A percentile compares a stretch with the other conserved stretches of the same genome.
These are phyloP conservation scores for Hyles lineata DNA, from an alignment of 2,888 invertebrate species.

Conservation along the genomic window DNA sequence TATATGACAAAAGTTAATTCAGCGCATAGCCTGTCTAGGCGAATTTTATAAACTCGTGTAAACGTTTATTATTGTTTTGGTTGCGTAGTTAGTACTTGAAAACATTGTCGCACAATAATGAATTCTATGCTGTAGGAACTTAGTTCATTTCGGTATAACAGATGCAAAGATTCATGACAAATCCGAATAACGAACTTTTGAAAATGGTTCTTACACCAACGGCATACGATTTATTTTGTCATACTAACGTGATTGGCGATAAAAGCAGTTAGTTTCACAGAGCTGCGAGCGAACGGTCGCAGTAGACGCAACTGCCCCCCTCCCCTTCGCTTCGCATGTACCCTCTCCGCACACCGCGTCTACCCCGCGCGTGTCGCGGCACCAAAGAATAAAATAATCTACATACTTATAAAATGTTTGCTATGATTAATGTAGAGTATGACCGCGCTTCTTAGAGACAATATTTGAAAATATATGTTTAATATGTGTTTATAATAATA, in stretches of 20 bases:
- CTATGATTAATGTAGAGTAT: not conserved
- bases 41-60: slow-evolving; percentile 13
- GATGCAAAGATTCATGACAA: not conserved
- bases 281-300: slow-evolving; percentile 69
- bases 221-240: slow-evolving; percentile 42
- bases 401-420: not conserved
- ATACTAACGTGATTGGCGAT: slow-evolving; percentile 55
- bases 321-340: slow-evolving; percentile 51
- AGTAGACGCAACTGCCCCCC: slow-evolving; percentile 80
- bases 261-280: slow-evolving; percentile 74
- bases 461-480: not conserved
- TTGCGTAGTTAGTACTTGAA: slow-evolving; percentile 18
- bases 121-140: not conserved
- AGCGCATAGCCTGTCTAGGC: not conserved
- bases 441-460: not conserved
- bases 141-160: not conserved
- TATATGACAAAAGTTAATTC: not conserved
- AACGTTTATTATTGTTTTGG: slow-evolving; percentile 29
- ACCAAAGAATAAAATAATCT: slow-evolving; percentile 52
- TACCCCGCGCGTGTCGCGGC: slow-evolving; percentile 78
- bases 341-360: slow-evolving; percentile 53
- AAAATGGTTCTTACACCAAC: not conserved
- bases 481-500: no score
- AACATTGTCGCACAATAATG: slow-evolving; percentile 15
- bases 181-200: not conserved